Evolutionary conservation across 2,797 vertebrate genomes (phyloP).

Genomic region (Podargus strigoides): DNA sequence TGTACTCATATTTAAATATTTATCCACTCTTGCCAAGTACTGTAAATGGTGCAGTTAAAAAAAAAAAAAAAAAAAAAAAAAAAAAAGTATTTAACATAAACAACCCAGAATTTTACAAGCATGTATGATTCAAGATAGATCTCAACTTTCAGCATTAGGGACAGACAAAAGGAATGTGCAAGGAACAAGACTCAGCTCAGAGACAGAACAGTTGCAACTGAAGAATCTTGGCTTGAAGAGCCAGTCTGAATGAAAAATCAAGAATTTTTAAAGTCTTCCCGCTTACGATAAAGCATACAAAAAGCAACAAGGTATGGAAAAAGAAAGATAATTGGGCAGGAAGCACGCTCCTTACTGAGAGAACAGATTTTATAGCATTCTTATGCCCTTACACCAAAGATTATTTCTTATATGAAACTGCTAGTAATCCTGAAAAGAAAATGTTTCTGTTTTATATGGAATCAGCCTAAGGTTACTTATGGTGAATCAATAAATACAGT

Average conservation of each 20-base stretch:
- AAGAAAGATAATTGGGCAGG: background rate
- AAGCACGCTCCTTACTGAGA: background rate
- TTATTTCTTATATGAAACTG: background rate
- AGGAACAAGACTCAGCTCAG: conserved; percentile 71
- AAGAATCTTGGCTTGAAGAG: conserved; percentile 67
- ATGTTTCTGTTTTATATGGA: background rate
- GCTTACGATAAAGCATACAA: background rate
- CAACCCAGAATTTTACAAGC: conserved; percentile 3
- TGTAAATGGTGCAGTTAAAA: background rate
- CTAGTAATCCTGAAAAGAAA: background rate
- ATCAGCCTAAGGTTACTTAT: background rate
- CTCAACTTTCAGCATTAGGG: conserved; percentile 77
- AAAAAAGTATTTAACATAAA: no score
- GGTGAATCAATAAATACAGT: background rate
- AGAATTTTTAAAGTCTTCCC: background rate
- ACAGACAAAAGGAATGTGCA: conserved; percentile 69
- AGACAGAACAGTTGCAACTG: conserved; percentile 78
- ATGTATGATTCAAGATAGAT: conserved; percentile 11
- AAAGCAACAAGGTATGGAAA: background rate
- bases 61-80: no score
- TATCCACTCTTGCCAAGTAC: background rate
- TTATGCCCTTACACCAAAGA: background rate
- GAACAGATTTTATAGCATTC: background rate
- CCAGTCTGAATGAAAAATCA: background rate
- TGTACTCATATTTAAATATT: background rate